Percentiles rank a stretch among this genome's conserved stretches.
phyloP scores from a whole-genome alignment of 2,113 vertebrate genomes.

The Ctenomys sociabilis region DNA sequence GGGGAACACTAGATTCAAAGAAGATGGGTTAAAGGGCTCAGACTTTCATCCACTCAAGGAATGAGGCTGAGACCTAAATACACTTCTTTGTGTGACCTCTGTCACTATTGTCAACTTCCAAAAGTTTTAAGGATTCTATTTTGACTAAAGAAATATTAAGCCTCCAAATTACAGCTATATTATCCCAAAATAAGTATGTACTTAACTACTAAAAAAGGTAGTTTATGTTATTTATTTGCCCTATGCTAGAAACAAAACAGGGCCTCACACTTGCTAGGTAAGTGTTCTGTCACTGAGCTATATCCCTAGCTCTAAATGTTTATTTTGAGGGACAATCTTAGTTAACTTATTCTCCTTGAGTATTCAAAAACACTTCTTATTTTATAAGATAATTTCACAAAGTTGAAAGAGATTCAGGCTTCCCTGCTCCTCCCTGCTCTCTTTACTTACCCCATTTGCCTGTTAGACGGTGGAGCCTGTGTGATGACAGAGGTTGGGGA shows the following conservation, averaged over 20 bases:
- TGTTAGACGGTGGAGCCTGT: conserved; percentile 95
- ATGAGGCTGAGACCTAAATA: conserved; percentile 30
- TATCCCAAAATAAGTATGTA: background rate
- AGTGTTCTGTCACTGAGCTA: background rate
- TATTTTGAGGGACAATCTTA: conserved; percentile 63
- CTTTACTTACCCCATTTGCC: conserved; percentile 93
- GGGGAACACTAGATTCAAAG: conserved; percentile 2
- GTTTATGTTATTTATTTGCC: background rate
- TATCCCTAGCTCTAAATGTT: background rate
- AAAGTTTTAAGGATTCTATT: conserved; percentile 54
- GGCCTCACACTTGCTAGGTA: background rate
- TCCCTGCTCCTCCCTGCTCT: background rate
- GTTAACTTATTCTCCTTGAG: conserved; percentile 3
- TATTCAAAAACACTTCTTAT: conserved; percentile 24
- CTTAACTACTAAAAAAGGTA: conserved; percentile 46
- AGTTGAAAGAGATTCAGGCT: conserved; percentile 20
- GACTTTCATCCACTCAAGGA: background rate
- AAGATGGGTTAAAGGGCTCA: background rate
- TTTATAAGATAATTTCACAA: conserved; percentile 57
- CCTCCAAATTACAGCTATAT: conserved; percentile 43
- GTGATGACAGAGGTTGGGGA: conserved; percentile 99
- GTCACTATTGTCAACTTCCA: conserved; percentile 31
- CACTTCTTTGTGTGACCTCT: background rate
- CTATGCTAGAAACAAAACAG: background rate
- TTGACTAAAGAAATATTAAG: conserved; percentile 21